Evolutionary conservation across 2,113 vertebrate species (phyloP), one percentile per base, ranked within the genome.

Genomic region (Mormoops blainvillei): DNA sequence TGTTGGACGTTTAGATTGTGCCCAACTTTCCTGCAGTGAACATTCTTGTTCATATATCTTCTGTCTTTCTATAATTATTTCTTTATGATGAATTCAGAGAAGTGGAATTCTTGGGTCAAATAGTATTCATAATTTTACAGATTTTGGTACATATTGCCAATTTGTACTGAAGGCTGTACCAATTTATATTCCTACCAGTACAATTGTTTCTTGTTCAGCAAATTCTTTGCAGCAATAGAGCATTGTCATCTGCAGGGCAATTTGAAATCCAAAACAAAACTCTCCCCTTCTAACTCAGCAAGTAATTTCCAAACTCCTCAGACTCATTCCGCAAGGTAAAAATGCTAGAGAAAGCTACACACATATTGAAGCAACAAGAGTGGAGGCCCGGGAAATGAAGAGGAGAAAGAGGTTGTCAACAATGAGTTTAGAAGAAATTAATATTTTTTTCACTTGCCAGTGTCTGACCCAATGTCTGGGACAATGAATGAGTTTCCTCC

Each of bases 401-500:
- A 87, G n/a, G 67, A 87, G 36, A 86, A 43, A 14, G 80, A 87
- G 18, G 19, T n/a, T 86, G 61, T 73, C 52, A 71, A 63, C 50
- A 80, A 33, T 0, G 11, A 38, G 26, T 87, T 83, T 41, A 93
- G 91, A 82, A 84, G 50, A 94, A 92, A 82, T 94, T 61, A 95
- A 80, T 18, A 31, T 1, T 0, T 88, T 95, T 96, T 96, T 96
- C 67, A 97, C 94, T 91, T 77, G 14, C 71, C 48, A 22, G 9
- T 0, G 2, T 96, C 93, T 98, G 85, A 94, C 78, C 84, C 94
- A 96, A 93, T 77, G 63, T 94, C 91, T 96, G 61, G 12, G 84
- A 97, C 95, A 97, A 94, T 76, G 54, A 97, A 93, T 78, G 54
- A 97, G 11, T n/a, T 90, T 95, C 48, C 89, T 96, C 82, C 80